Percentiles rank a stretch among this genome's conserved stretches.
Evolutionary conservation across 2,797 vertebrate species (phyloP).

Genomic region (Sternarchorhynchus goeldii): DNA sequence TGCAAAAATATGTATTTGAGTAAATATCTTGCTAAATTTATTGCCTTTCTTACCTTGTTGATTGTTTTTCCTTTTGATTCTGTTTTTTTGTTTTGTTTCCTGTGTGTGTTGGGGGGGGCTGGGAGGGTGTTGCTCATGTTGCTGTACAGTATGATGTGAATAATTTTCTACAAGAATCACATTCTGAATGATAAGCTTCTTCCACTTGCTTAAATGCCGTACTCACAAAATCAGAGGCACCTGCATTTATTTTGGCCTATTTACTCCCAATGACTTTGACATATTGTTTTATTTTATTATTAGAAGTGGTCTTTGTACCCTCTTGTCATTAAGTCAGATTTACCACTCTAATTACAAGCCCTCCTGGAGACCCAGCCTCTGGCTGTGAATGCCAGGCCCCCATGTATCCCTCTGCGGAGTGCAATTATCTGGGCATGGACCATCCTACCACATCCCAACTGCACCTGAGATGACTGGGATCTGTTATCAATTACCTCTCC

Average conservation of each 20-base stretch:
- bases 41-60: too few relatives aligned
- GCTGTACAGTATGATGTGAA: too few relatives aligned
- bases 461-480: slow-evolving; percentile 49
- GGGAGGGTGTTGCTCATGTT: too few relatives aligned
- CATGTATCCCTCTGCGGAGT: slow-evolving; percentile 27
- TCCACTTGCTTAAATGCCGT: neutral
- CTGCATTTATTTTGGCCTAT: slow-evolving; percentile 31
- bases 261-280: slow-evolving; percentile 58
- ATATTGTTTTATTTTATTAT: slow-evolving; percentile 60
- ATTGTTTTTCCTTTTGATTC: too few relatives aligned
- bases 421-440: slow-evolving; percentile 59
- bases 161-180: too few relatives aligned
- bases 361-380: slow-evolving; percentile 44
- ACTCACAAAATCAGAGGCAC: neutral
- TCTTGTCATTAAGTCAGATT: slow-evolving; percentile 62
- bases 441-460: slow-evolving; percentile 54
- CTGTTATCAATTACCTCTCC: slow-evolving; percentile 66
- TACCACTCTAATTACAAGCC: slow-evolving; percentile 68
- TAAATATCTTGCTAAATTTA: too few relatives aligned
- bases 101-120: too few relatives aligned
- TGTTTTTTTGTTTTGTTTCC: too few relatives aligned
- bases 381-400: slow-evolving; percentile 47
- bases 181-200: neutral
- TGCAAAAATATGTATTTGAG: too few relatives aligned
- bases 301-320: slow-evolving; percentile 55